Evolutionary conservation across 2,113 vertebrate species (phyloP).

Genomic region (Raphicerus campestris): DNA sequence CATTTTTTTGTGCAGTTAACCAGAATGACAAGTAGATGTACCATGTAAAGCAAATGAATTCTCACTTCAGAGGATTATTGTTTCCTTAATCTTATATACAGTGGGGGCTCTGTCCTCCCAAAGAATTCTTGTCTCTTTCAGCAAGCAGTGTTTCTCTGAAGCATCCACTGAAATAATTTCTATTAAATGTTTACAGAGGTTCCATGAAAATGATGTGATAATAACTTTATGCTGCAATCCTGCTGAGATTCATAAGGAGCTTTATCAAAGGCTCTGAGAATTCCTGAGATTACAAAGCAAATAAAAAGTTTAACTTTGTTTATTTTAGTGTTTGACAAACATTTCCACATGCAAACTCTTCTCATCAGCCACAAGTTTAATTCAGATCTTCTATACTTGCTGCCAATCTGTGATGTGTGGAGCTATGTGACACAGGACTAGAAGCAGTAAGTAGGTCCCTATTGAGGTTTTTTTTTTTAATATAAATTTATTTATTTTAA

Average conservation of each 20-base stretch:
- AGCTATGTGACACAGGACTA: background rate
- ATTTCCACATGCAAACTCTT: background rate
- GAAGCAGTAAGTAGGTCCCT: too few relatives aligned
- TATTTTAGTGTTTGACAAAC: background rate
- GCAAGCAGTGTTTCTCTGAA: background rate
- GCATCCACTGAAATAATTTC: background rate
- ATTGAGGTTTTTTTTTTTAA: background rate
- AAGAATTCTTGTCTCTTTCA: background rate
- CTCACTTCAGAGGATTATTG: background rate
- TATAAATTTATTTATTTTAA: too few relatives aligned
- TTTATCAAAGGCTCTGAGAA: background rate
- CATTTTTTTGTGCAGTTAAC: background rate
- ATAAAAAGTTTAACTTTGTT: background rate
- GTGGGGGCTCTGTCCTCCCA: background rate
- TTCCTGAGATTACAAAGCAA: background rate
- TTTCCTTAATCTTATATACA: background rate
- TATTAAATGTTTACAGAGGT: background rate
- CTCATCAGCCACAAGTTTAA: background rate
- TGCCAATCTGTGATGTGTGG: too few relatives aligned
- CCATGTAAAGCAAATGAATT: background rate
- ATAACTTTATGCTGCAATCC: background rate
- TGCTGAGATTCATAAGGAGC: background rate
- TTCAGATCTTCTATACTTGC: background rate
- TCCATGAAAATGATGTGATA: background rate
- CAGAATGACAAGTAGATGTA: background rate